phyloP scores from a whole-genome alignment of 2,888 invertebrate species.

The Eupithecia subumbrata region DNA sequence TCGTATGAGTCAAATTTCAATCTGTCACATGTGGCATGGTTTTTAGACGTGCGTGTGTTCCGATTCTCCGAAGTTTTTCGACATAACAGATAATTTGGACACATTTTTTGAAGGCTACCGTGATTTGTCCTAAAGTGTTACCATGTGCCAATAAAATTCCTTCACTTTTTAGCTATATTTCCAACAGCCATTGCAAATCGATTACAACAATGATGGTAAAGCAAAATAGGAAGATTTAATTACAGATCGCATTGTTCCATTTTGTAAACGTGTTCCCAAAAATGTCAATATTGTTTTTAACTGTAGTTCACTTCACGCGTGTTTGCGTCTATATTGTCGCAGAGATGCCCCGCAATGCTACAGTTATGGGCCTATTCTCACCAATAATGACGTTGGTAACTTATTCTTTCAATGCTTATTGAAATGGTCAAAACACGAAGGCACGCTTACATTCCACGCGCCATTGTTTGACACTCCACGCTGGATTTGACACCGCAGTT shows the following conservation, averaged over 20 bases:
- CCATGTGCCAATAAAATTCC: slow-evolving; percentile 29
- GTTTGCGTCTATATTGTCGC: slow-evolving; percentile 59
- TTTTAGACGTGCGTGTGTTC: slow-evolving; percentile 63
- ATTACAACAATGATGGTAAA: slow-evolving; percentile 27
- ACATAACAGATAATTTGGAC: slow-evolving; percentile 46
- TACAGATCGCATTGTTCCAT: slow-evolving; percentile 46
- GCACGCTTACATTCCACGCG: slow-evolving; percentile 75
- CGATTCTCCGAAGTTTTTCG: slow-evolving; percentile 50
- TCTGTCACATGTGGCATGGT: slow-evolving; percentile 64
- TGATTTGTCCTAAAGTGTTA: slow-evolving; percentile 42
- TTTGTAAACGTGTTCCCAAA: slow-evolving; percentile 37
- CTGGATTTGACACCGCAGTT: slow-evolving; percentile 74
- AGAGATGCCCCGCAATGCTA: slow-evolving; percentile 70
- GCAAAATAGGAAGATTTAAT: slow-evolving; percentile 46
- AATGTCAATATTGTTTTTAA: slow-evolving; percentile 49
- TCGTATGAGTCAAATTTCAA: slow-evolving; percentile 66
- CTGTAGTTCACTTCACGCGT: slow-evolving; percentile 65
- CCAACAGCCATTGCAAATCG: slow-evolving; percentile 34
- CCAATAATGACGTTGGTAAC: slow-evolving; percentile 79
- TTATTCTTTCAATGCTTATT: slow-evolving; percentile 71
- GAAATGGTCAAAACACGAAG: slow-evolving; percentile 76
- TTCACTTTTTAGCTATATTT: not conserved
- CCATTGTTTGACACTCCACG: slow-evolving; percentile 63
- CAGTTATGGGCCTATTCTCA: slow-evolving; percentile 70
- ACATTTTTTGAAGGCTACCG: slow-evolving; percentile 60